Percentiles rank a stretch among this genome's conserved stretches.
Evolutionary conservation across 1,140 invertebrate genomes (phyloP).

Genomic region (Thalassaphorura encarpata): DNA sequence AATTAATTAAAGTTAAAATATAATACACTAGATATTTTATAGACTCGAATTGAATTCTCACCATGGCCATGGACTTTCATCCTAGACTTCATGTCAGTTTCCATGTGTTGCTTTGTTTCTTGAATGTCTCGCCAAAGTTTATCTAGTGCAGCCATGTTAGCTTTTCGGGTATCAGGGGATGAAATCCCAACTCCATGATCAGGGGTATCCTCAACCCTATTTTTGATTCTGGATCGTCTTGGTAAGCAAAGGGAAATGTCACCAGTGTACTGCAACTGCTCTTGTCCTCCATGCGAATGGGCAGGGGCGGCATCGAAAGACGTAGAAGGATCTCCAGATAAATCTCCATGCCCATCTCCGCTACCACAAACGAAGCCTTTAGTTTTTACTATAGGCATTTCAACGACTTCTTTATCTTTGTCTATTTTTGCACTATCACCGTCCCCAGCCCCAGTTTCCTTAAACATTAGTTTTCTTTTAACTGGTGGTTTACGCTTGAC

Average conservation of each 20-base stretch:
- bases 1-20: not conserved
- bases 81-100: slow-evolving; percentile 12
- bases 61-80: not conserved
- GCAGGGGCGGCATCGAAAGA: too few species aligned
- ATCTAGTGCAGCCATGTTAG: slow-evolving; percentile 13
- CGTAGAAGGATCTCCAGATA: too few species aligned
- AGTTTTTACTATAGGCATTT: not conserved
- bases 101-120: slow-evolving; percentile 13
- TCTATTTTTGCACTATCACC: not conserved
- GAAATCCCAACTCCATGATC: too few species aligned
- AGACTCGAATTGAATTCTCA: not conserved
- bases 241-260: slow-evolving; percentile 9
- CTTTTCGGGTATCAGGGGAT: not conserved
- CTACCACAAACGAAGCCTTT: not conserved
- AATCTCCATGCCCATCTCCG: too few species aligned
- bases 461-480: too few species aligned
- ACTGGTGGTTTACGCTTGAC: not conserved
- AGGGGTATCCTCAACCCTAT: not conserved
- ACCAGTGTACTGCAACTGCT: not conserved
- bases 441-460: not conserved
- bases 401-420: not conserved
- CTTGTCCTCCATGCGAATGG: too few species aligned
- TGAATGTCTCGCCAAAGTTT: slow-evolving; percentile 19
- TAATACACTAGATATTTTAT: not conserved
- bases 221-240: not conserved